Evolutionary conservation across 2,888 invertebrate genomes (phyloP), one percentile per base, ranked within the genome.

Genomic region (Lepidochitona cinerea): DNA sequence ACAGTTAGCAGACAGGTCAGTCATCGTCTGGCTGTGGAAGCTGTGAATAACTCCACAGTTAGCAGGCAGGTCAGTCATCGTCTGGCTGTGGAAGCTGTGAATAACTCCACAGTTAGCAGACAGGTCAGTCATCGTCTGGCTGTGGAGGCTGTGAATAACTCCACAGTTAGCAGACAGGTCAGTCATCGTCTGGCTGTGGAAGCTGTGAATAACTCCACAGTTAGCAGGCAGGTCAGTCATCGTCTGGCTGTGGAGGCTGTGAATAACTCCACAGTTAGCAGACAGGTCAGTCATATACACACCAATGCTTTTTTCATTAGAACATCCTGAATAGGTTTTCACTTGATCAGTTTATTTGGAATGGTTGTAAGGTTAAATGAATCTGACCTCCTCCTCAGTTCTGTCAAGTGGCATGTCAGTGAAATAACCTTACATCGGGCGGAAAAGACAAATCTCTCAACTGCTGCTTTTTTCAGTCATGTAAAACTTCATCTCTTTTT

Each of bases 81-180:
- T 9, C 79, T 85, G 9, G 75, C 76, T 33, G 69, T 82, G 26
- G 85, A 84, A 66, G 75, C 81, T 23, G 74, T 66, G 6, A 79
- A 80, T 33, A 75, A 77, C 29, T 68, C 69, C 14, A 41, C 36
- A 9, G 68, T 83, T 9, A 59, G 76, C 71, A 65, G 77, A 76
- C 77, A 82, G 84, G 78, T 77, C 75, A 65, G 72, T 7, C 86
- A 87, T 74, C 82, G 78, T 9, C 79, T 85, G 9, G 75, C 76
- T 33, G 69, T 82, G 26, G 85, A 84, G 66, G 75, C 81, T 23
- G 74, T 66, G 6, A 79, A 80, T 33, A 75, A 77, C 29, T 68
- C 69, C 14, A 41, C 36, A 9, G 68, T 83, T 9, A 59, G 76
- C 71, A 65, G 77, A 76, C 77, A 82, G 84, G 78, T 77, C 75